A percentile compares a stretch with the other conserved stretches of the same genome.
These are phyloP conservation scores for Cerceris ruficornis DNA, from an alignment of 2,888 invertebrate genomes.

Conservation along the genomic window DNA sequence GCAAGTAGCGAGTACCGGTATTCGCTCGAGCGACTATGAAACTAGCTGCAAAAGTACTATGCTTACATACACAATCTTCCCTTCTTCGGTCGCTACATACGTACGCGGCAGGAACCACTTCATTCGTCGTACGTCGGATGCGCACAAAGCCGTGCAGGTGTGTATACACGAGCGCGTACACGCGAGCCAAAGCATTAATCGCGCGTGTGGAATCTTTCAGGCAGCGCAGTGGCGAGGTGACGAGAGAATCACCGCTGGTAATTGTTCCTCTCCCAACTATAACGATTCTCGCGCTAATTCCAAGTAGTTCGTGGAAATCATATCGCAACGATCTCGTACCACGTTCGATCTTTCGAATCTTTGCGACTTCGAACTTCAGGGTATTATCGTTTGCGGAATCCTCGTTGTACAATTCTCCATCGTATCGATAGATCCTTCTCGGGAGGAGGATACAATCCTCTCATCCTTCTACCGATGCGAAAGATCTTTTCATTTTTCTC, in stretches of 20 bases:
- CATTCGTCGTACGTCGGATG: conserved; percentile 11
- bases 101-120: conserved; percentile 37
- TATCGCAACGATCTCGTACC: conserved; percentile 12
- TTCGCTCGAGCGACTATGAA: conserved; percentile 52
- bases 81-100: conserved; percentile 11
- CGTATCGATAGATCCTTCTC: too few relatives aligned
- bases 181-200: conserved; percentile 28
- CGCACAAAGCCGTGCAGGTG: conserved; percentile 15
- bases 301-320: conserved; percentile 21
- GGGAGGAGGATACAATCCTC: conserved; percentile 18
- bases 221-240: conserved; percentile 15
- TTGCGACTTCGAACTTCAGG: too few relatives aligned
- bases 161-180: conserved; percentile 36
- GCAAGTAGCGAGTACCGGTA: conserved; percentile 51
- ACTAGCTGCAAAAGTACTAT: conserved; percentile 43
- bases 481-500: not conserved
- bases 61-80: conserved; percentile 39
- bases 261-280: conserved; percentile 27
- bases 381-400: too few relatives aligned
- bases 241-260: conserved; percentile 35
- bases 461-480: not conserved
- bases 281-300: conserved; percentile 18
- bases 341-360: too few relatives aligned
- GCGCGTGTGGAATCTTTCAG: conserved; percentile 29
- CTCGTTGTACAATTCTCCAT: too few relatives aligned